Evolutionary conservation across 2,797 vertebrate species (phyloP).

Genomic region (Borostomias antarcticus): DNA sequence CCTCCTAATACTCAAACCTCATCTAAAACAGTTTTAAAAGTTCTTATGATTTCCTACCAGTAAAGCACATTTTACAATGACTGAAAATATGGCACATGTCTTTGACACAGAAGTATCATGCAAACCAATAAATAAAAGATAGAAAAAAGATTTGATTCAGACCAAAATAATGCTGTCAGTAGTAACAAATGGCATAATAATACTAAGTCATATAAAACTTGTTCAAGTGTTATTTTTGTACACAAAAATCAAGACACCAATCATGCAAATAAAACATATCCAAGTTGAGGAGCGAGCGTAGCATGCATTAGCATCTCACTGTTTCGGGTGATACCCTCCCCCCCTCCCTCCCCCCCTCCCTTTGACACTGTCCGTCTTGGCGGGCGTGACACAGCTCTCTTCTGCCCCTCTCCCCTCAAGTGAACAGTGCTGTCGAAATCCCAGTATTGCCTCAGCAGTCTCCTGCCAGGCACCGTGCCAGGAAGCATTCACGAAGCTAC

Average conservation of each 20-base stretch:
- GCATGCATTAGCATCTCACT: conserved; percentile 78
- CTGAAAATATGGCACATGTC: conserved; percentile 79
- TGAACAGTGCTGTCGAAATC: conserved; percentile 54
- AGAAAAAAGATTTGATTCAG: conserved; percentile 73
- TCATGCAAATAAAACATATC: conserved; percentile 88
- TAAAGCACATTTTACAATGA: conserved; percentile 70
- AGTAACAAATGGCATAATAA: conserved; percentile 91
- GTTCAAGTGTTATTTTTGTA: conserved; percentile 86
- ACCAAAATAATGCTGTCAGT: conserved; percentile 77
- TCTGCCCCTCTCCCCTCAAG: conserved; percentile 34
- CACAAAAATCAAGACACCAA: conserved; percentile 76
- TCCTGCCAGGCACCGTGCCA: conserved; percentile 43
- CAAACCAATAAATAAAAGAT: conserved; percentile 75
- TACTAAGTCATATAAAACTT: conserved; percentile 84
- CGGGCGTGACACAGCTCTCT: conserved; percentile 38
- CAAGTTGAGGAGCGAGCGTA: conserved; percentile 76
- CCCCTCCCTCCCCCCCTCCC: conserved; percentile 56
- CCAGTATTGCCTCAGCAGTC: conserved; percentile 48
- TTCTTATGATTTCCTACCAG: conserved; percentile 53
- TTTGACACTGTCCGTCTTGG: too few species aligned
- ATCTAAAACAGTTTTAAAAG: conserved; percentile 31
- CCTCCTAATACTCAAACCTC: conserved; percentile 33
- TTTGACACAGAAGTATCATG: conserved; percentile 78
- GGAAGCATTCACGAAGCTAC: conserved; percentile 51
- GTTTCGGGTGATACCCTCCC: conserved; percentile 63